Conservation (phyloP, 2,113 vertebrate species). For the human region DNA sequence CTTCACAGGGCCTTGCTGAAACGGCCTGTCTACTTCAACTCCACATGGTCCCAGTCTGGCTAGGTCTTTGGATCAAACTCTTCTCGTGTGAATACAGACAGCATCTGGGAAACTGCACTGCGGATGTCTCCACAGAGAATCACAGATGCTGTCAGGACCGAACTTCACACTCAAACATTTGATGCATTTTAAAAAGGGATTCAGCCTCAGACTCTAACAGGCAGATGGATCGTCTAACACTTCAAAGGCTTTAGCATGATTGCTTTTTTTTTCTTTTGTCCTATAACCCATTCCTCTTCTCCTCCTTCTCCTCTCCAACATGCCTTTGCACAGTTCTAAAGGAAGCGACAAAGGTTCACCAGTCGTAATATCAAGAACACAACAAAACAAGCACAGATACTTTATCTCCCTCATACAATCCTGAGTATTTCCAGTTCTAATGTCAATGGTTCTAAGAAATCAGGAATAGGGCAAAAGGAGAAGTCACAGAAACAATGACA, state of each 20-base stretch:
- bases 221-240: conserved; percentile 87
- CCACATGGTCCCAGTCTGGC: conserved; percentile 80
- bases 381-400: conserved; percentile 17
- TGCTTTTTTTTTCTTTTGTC: conserved; percentile 80
- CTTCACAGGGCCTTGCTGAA: conserved; percentile 83
- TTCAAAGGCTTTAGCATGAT: conserved; percentile 84
- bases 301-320: neutral
- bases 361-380: conserved; percentile 50
- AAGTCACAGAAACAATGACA: neutral
- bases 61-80: conserved; percentile 86
- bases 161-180: conserved; percentile 88
- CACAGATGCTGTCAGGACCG: conserved; percentile 87
- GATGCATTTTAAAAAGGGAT: conserved; percentile 89
- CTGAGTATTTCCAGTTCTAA: conserved; percentile 1
- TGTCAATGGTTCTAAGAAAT: neutral
- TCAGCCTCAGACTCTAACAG: conserved; percentile 86
- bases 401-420: neutral
- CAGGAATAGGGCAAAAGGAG: neutral
- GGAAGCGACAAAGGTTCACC: conserved; percentile 76
- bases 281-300: conserved; percentile 24
- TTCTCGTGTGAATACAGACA: conserved; percentile 86
- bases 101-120: conserved; percentile 84
- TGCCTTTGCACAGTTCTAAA: conserved; percentile 50
- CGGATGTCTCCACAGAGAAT: conserved; percentile 88
- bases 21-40: conserved; percentile 83